Evolutionary conservation across 1,140 invertebrate species (phyloP).

Genomic region (Vollenhovia emeryi): DNA sequence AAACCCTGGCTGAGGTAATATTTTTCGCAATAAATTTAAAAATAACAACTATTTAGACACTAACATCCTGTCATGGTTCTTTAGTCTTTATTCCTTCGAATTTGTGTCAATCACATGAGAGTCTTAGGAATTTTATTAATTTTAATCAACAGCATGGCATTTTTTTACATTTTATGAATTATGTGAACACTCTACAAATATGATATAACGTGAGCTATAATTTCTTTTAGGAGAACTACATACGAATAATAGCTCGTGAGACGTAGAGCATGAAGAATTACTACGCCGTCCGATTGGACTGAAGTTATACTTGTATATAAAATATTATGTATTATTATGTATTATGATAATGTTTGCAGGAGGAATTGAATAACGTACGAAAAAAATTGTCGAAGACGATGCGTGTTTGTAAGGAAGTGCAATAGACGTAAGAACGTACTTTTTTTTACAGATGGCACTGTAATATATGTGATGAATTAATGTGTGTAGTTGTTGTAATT

Average conservation of each 20-base stretch:
- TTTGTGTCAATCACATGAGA: too few species aligned
- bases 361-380: constrained; percentile 71
- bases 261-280: constrained; percentile 61
- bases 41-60: too few species aligned
- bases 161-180: not conserved
- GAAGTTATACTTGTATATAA: constrained; percentile 74
- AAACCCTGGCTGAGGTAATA: too few species aligned
- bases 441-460: constrained; percentile 62
- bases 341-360: constrained; percentile 71
- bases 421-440: constrained; percentile 71
- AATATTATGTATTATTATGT: constrained; percentile 77
- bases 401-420: constrained; percentile 71
- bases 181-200: not conserved
- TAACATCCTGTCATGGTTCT: too few species aligned
- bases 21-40: too few species aligned
- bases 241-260: constrained; percentile 71
- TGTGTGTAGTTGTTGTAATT: constrained; percentile 55
- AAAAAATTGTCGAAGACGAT: constrained; percentile 36
- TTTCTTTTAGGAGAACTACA: constrained; percentile 73
- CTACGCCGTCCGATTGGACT: constrained; percentile 69
- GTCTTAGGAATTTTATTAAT: too few species aligned
- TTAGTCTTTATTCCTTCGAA: too few species aligned
- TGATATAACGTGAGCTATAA: not conserved
- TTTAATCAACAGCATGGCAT: not conserved
- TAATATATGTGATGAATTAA: constrained; percentile 66